Conservation (phyloP, 2,888 invertebrate genomes). For the Volucella zonaria region DNA sequence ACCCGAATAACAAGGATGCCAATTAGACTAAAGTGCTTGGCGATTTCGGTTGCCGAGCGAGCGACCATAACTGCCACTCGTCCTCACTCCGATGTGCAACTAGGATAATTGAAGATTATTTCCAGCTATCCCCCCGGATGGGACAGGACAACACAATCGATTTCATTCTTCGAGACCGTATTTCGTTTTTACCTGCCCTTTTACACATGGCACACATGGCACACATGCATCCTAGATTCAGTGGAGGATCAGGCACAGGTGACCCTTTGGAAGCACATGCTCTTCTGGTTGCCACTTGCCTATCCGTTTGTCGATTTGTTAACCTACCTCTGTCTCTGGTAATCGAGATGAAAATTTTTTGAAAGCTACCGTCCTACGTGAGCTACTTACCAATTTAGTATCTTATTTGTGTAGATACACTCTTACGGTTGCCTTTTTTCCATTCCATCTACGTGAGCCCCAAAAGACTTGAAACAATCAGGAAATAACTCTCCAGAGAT, state of each 20-base stretch:
- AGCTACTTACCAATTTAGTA: conserved; percentile 9
- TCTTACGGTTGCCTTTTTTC: not conserved
- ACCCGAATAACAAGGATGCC: conserved; percentile 18
- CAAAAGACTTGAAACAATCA: not conserved
- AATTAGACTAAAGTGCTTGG: conserved; percentile 37
- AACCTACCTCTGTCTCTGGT: not conserved
- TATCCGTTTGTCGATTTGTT: not conserved
- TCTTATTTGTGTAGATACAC: not conserved
- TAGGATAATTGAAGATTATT: conserved; percentile 38
- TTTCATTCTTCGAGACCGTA: not conserved
- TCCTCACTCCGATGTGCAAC: not conserved
- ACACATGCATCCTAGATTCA: too few relatives aligned
- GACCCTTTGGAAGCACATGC: conserved; percentile 19
- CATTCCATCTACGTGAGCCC: not conserved
- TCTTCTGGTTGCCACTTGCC: not conserved
- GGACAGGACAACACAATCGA: conserved; percentile 20
- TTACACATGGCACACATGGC: conserved; percentile 1
- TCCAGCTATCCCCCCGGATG: conserved; percentile 1
- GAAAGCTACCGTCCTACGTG: conserved; percentile 13
- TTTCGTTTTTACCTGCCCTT: not conserved
- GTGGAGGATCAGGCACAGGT: not conserved
- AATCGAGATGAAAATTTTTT: conserved; percentile 12
- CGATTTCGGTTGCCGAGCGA: too few relatives aligned
- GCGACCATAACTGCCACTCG: not conserved
- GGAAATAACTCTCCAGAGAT: conserved; percentile 37